phyloP scores from a whole-genome alignment of 2,113 vertebrate genomes.

The Orientallactaga bullata region DNA sequence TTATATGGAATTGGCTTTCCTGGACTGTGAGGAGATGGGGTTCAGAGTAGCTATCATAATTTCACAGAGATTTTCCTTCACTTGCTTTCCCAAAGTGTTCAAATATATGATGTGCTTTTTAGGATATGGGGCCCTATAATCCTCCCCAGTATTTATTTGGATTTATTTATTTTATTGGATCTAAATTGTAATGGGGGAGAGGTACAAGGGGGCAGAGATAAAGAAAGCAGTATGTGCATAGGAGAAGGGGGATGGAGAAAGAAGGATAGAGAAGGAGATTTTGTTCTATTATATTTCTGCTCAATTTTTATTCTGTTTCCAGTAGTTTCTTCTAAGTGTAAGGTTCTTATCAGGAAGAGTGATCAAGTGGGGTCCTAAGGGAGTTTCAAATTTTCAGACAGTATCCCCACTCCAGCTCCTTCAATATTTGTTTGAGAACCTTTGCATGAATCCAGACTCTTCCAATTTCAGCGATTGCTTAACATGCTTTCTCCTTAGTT shows the following conservation, averaged over 20 bases:
- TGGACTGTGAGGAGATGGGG: neutral
- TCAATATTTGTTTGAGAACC: neutral
- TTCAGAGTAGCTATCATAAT: neutral
- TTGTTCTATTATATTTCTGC: neutral
- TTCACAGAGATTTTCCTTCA: constrained; percentile 1
- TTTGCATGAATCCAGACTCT: neutral
- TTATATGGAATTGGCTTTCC: neutral
- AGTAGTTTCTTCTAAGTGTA: neutral
- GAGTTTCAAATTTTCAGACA: neutral
- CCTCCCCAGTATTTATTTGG: neutral
- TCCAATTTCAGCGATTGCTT: neutral
- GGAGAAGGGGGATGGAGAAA: too few species aligned
- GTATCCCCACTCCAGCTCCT: neutral
- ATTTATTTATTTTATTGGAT: too few species aligned
- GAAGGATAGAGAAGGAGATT: too few species aligned
- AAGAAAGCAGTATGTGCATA: too few species aligned
- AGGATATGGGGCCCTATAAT: neutral
- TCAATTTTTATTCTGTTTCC: constrained; percentile 2
- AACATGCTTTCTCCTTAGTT: neutral
- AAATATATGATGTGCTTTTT: neutral
- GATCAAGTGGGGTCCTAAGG: neutral
- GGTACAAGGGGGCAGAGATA: too few species aligned
- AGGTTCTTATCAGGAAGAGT: neutral
- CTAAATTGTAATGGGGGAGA: too few species aligned
- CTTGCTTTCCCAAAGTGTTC: neutral